Evolutionary conservation across 2,888 invertebrate genomes (phyloP).

Genomic region (Ophion obscuratus): DNA sequence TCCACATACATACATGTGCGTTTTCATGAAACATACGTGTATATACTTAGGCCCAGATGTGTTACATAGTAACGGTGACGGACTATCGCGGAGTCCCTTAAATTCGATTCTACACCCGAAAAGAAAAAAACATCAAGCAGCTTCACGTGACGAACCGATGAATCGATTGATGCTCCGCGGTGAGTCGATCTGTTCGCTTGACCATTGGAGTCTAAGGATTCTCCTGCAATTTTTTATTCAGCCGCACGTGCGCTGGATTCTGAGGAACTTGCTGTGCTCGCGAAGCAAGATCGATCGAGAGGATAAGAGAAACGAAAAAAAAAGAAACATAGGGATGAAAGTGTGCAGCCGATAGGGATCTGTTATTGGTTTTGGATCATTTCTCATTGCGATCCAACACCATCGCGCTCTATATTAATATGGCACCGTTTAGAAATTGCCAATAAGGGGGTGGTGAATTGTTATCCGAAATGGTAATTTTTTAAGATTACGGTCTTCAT

Average conservation of each 20-base stretch:
- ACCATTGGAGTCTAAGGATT: constrained; percentile 55
- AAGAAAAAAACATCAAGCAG: constrained; percentile 3
- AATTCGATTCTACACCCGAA: constrained; percentile 35
- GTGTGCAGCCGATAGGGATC: neutral
- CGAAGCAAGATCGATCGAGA: constrained; percentile 4
- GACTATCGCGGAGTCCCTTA: constrained; percentile 57
- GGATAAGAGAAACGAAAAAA: neutral
- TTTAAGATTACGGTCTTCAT: no score
- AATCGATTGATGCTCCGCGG: constrained; percentile 45
- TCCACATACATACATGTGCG: neutral
- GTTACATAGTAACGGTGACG: constrained; percentile 21
- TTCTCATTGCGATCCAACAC: neutral
- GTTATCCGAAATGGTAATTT: no score
- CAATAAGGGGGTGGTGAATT: no score
- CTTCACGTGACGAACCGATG: constrained; percentile 5
- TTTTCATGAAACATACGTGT: neutral
- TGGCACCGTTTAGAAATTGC: neutral
- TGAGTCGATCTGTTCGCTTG: constrained; percentile 48
- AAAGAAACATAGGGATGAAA: neutral
- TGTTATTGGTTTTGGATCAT: neutral
- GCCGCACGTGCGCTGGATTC: constrained; percentile 1
- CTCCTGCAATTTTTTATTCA: constrained; percentile 63
- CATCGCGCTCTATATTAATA: neutral
- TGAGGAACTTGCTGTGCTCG: neutral
- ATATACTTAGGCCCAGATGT: neutral